Conservation (phyloP, 2,113 vertebrate genomes). For the Apeltes quadracus region DNA sequence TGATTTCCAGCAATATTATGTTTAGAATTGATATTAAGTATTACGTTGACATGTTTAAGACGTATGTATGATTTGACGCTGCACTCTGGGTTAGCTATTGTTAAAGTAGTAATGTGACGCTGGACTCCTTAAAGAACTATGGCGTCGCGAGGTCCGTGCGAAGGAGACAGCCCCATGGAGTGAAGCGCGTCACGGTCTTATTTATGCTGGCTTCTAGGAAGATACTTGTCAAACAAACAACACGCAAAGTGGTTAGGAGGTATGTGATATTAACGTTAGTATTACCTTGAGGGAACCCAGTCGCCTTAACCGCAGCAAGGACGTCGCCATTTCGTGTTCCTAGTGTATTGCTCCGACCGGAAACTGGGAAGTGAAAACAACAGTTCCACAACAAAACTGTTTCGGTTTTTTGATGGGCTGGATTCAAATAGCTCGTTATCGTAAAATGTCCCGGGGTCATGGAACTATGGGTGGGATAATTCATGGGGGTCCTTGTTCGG, state of each 20-base stretch:
- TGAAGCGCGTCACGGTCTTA: rapidly evolving
- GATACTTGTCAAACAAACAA: rapidly evolving
- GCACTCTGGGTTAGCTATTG: not conserved
- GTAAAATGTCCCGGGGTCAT: too few species aligned
- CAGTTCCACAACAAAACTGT: conserved; percentile 4
- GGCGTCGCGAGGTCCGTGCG: not conserved
- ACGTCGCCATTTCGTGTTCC: conserved; percentile 75
- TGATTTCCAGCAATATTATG: too few species aligned
- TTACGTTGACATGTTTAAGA: too few species aligned
- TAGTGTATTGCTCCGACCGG: conserved; percentile 57
- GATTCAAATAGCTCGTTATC: too few species aligned
- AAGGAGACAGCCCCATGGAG: not conserved
- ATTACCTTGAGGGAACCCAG: conserved; percentile 78
- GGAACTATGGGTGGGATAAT: too few species aligned
- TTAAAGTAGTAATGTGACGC: not conserved
- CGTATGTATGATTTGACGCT: too few species aligned
- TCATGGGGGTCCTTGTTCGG: too few species aligned
- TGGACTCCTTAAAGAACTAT: not conserved
- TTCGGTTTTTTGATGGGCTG: too few species aligned
- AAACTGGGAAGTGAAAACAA: conserved; percentile 6
- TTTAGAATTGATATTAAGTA: not conserved
- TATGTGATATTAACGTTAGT: not conserved
- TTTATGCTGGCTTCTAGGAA: rapidly evolving
- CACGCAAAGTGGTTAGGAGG: rapidly evolving
- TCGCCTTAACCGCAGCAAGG: conserved; percentile 74